Evolutionary conservation across 2,888 invertebrate genomes (phyloP).

Genomic region (Abscondita cerata): DNA sequence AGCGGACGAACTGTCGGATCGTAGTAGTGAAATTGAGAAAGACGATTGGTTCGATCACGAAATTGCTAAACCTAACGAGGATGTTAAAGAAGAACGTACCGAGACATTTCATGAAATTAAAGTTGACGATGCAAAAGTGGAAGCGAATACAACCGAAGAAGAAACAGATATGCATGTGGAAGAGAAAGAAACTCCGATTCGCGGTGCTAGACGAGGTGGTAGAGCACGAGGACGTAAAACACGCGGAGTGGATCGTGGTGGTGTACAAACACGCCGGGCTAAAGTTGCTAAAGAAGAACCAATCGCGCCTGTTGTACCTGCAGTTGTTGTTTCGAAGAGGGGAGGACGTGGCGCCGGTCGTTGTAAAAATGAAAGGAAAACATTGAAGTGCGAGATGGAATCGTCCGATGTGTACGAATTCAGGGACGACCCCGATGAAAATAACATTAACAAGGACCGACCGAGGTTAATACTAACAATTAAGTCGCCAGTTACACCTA

Average conservation of each 20-base stretch:
- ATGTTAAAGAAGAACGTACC: slow-evolving; percentile 4
- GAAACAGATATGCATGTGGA: slow-evolving; percentile 45
- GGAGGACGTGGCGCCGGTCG: slow-evolving; percentile 61
- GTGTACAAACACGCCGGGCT: slow-evolving; percentile 66
- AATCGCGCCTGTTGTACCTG: neutral
- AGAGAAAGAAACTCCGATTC: slow-evolving; percentile 43
- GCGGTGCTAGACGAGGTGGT: slow-evolving; percentile 45
- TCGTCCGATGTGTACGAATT: slow-evolving; percentile 88
- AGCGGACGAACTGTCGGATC: slow-evolving; percentile 58
- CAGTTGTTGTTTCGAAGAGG: slow-evolving; percentile 42
- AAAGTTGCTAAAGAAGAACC: slow-evolving; percentile 50
- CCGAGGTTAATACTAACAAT: slow-evolving; percentile 83
- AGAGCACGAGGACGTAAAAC: slow-evolving; percentile 54
- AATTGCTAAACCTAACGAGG: slow-evolving; percentile 26
- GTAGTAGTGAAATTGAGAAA: slow-evolving; percentile 52
- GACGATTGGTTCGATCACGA: slow-evolving; percentile 45
- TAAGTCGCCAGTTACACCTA: slow-evolving; percentile 69
- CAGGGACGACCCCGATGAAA: slow-evolving; percentile 86
- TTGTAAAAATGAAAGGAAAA: slow-evolving; percentile 64
- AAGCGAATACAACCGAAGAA: slow-evolving; percentile 19
- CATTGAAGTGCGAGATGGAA: slow-evolving; percentile 64
- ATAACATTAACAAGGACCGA: slow-evolving; percentile 69
- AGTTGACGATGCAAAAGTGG: slow-evolving; percentile 22
- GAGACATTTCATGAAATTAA: neutral
- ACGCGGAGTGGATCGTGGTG: slow-evolving; percentile 54